A percentile compares a stretch with the other conserved stretches of the same genome.
These are phyloP conservation scores for Phymanthus crucifer DNA, from an alignment of 92 coral and sea anemone species.

Conservation along the genomic window DNA sequence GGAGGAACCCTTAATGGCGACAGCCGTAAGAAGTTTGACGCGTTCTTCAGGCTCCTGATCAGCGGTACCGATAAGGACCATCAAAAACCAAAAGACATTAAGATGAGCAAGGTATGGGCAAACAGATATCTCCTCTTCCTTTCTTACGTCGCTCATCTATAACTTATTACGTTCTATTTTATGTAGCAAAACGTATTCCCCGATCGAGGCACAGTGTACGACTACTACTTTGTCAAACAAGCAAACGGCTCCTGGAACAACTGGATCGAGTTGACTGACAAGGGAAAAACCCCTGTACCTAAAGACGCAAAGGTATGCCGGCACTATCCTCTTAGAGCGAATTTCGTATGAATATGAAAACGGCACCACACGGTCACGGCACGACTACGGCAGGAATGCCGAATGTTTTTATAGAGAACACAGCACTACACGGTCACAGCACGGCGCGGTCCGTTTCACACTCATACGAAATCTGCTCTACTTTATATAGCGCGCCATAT, in stretches of 20 bases:
- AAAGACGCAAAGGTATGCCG: constrained; percentile 91
- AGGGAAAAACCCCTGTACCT: constrained; percentile 65
- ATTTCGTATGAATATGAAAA: too few relatives aligned
- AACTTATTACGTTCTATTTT: background rate
- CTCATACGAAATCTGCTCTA: too few relatives aligned
- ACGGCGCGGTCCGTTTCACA: too few relatives aligned
- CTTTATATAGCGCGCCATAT: background rate
- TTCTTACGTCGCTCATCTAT: background rate
- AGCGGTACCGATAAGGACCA: constrained; percentile 99
- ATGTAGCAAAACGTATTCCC: constrained; percentile 97
- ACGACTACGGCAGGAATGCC: too few relatives aligned
- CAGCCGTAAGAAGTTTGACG: constrained; percentile 94
- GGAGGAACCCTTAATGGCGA: constrained; percentile 92
- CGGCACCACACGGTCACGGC: too few relatives aligned
- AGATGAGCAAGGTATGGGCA: constrained; percentile 79
- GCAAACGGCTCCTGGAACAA: constrained; percentile 94
- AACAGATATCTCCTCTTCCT: too few relatives aligned
- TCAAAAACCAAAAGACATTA: constrained; percentile 93
- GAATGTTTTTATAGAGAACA: too few relatives aligned
- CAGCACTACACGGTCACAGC: too few relatives aligned
- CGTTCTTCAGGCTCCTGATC: constrained; percentile 86
- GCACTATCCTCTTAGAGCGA: too few relatives aligned
- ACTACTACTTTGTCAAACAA: constrained; percentile 96
- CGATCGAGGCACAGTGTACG: constrained; percentile 95
- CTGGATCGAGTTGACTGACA: constrained; percentile 92